These are phyloP conservation scores for Dasyornis broadbenti DNA, from an alignment of 2,113 vertebrate species.

Conservation along the genomic window DNA sequence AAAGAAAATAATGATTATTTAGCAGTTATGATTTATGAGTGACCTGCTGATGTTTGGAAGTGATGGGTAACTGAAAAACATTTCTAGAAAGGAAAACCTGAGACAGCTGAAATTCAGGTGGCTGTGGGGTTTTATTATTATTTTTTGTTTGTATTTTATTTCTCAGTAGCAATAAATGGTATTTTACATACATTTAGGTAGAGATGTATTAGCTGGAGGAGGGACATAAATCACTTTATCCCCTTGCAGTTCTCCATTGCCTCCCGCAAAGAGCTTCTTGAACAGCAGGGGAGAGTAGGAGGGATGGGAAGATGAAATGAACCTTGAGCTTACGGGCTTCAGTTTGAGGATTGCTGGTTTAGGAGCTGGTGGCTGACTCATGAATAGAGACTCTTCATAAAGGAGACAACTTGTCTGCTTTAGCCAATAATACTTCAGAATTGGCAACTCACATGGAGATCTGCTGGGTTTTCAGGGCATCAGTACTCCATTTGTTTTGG, in stretches of 20 bases:
- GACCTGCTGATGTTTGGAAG: not conserved
- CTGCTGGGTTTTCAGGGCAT: not conserved
- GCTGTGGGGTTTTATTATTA: not conserved
- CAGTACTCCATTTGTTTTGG: not conserved
- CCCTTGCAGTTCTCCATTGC: not conserved
- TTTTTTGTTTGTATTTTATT: not conserved
- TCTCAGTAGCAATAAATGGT: not conserved
- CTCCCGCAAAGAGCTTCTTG: not conserved
- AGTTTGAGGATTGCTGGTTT: not conserved
- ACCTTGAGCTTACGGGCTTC: not conserved
- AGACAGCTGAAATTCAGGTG: not conserved
- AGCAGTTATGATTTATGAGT: not conserved
- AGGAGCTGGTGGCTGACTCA: not conserved
- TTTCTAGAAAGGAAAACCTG: not conserved
- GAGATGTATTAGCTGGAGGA: not conserved
- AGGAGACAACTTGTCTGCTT: not conserved
- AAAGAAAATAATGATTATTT: not conserved
- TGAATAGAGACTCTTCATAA: not conserved
- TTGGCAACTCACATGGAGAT: rapidly evolving
- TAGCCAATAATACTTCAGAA: not conserved
- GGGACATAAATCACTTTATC: not conserved
- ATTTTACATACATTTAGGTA: not conserved
- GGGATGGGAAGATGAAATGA: not conserved
- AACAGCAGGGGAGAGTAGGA: not conserved
- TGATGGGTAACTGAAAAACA: not conserved